Evolutionary conservation across 2,113 vertebrate species (phyloP).

Genomic region (Ciconia boyciana): DNA sequence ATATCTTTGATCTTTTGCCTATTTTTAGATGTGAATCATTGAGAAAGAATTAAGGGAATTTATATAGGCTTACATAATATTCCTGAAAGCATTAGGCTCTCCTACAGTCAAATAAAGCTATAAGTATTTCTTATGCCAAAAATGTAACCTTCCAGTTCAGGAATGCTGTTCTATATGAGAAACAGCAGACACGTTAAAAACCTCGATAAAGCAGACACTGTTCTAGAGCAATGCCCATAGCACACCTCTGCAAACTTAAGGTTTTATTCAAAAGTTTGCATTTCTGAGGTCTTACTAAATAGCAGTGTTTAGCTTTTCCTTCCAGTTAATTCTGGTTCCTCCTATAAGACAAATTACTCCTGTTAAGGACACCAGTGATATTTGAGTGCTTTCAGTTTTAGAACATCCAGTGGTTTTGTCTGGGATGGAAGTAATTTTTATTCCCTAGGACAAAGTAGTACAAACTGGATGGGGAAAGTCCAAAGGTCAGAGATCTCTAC

Average conservation of each 20-base stretch:
- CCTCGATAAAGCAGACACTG: accelerated
- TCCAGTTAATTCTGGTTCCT: background rate
- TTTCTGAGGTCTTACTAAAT: background rate
- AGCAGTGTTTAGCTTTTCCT: background rate
- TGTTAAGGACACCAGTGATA: background rate
- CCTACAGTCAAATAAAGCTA: background rate
- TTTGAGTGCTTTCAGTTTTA: background rate
- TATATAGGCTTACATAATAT: background rate
- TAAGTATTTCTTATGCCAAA: background rate
- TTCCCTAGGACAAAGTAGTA: background rate
- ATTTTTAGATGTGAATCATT: background rate
- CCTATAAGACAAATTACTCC: background rate
- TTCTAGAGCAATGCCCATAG: background rate
- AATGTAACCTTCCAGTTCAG: background rate
- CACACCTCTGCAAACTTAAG: background rate
- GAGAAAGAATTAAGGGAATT: background rate
- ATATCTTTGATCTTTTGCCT: background rate
- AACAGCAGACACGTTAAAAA: background rate
- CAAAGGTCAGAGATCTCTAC: background rate
- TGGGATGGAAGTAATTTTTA: background rate
- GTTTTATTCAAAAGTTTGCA: background rate
- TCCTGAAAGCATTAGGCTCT: background rate
- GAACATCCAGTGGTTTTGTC: background rate
- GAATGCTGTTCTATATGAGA: background rate
- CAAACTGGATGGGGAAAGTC: background rate